These are phyloP conservation scores for Rhodinocichla rosea DNA, from an alignment of 2,113 vertebrate genomes.

Conservation along the genomic window DNA sequence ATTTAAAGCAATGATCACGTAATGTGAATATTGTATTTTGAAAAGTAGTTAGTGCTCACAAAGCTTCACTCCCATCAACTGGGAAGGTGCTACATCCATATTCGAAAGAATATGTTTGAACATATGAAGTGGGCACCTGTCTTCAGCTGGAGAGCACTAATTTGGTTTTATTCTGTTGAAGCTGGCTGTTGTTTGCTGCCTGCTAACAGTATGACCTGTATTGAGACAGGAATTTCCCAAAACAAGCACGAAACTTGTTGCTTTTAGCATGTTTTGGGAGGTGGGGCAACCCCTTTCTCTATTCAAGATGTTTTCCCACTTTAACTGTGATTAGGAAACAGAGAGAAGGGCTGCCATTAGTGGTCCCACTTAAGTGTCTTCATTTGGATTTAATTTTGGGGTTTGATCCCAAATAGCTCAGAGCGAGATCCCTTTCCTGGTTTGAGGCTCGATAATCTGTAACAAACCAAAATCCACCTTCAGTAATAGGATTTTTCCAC, in stretches of 20 bases:
- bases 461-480: not conserved
- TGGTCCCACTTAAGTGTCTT: not conserved
- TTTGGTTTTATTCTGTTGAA: not conserved
- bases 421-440: not conserved
- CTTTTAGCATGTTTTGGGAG: not conserved
- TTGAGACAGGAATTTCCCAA: not conserved
- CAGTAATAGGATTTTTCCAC: fast-evolving
- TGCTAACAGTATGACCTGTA: not conserved
- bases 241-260: not conserved
- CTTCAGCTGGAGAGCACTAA: not conserved
- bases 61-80: not conserved
- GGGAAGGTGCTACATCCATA: not conserved
- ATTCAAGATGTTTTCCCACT: not conserved
- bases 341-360: not conserved
- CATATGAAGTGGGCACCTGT: not conserved
- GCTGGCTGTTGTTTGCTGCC: not conserved
- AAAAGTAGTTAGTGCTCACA: not conserved
- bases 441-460: fast-evolving
- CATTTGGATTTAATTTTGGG: not conserved
- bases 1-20: not conserved
- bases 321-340: not conserved
- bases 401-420: not conserved
- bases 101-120: not conserved
- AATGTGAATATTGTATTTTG: not conserved
- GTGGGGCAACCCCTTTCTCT: not conserved